Evolutionary conservation across 1,140 invertebrate species (phyloP).

Genomic region (Psix sp.): DNA sequence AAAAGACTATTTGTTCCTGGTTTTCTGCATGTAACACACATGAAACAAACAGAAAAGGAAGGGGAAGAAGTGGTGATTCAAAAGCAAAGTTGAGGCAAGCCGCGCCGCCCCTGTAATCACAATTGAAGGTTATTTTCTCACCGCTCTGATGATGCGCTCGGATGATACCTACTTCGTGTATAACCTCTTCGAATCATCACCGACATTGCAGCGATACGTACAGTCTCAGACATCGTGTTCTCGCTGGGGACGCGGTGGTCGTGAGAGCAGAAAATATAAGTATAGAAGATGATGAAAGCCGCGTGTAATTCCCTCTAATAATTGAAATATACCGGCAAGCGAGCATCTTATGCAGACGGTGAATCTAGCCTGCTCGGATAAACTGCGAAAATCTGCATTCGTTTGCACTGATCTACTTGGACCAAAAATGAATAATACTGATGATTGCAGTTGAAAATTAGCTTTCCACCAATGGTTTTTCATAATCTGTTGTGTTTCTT

Average conservation of each 20-base stretch:
- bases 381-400: slow-evolving; percentile 52
- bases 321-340: slow-evolving; percentile 77
- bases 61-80: slow-evolving; percentile 19
- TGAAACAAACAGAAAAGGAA: slow-evolving; percentile 1
- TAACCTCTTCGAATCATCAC: slow-evolving; percentile 75
- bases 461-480: too few species aligned
- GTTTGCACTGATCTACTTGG: slow-evolving; percentile 49
- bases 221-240: slow-evolving; percentile 60
- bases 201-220: slow-evolving; percentile 52
- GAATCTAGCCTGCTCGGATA: slow-evolving; percentile 23
- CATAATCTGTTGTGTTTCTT: too few species aligned
- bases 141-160: slow-evolving; percentile 76
- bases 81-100: slow-evolving; percentile 63
- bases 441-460: not conserved
- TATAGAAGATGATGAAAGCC: slow-evolving; percentile 77
- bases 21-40: too few species aligned
- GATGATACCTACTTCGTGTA: slow-evolving; percentile 65
- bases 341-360: slow-evolving; percentile 26
- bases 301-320: slow-evolving; percentile 78
- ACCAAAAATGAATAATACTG: too few species aligned
- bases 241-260: slow-evolving; percentile 62
- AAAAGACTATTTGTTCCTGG: too few species aligned
- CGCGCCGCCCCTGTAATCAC: slow-evolving; percentile 77
- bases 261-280: slow-evolving; percentile 76
- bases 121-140: slow-evolving; percentile 79